A percentile compares a stretch with the other conserved stretches of the same genome.
These are phyloP conservation scores for Hypocryptadius cinnamomeus DNA, from an alignment of 2,113 vertebrate genomes.

Conservation along the genomic window DNA sequence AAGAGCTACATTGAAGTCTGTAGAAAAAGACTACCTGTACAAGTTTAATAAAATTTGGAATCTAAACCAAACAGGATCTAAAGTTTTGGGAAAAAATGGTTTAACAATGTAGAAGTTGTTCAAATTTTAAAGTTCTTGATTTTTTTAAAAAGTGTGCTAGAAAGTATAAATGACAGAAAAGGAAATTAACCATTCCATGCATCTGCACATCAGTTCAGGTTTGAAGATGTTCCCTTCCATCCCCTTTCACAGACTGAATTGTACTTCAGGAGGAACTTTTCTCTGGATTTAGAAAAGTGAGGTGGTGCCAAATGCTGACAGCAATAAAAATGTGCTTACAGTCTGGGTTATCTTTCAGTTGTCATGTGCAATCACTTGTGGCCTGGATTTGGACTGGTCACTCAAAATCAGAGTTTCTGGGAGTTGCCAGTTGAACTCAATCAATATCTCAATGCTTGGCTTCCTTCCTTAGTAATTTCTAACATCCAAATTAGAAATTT, in stretches of 20 bases:
- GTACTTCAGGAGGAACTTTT: not conserved
- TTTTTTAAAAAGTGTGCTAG: not conserved
- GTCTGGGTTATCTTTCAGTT: not conserved
- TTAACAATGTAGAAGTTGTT: not conserved
- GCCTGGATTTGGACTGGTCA: not conserved
- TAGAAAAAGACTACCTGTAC: not conserved
- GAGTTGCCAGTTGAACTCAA: not conserved
- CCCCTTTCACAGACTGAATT: not conserved
- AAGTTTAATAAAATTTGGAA: not conserved
- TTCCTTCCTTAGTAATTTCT: not conserved
- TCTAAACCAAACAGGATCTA: not conserved
- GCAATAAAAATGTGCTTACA: not conserved
- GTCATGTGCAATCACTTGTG: not conserved
- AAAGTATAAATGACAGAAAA: not conserved
- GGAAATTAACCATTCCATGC: not conserved
- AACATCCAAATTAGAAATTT: not conserved
- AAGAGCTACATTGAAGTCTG: not conserved
- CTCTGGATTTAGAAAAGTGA: not conserved
- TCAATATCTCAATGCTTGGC: not conserved
- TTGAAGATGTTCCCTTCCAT: not conserved
- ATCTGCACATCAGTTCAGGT: not conserved
- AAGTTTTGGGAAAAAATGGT: not conserved
- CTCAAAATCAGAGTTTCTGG: not conserved
- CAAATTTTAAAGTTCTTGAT: not conserved
- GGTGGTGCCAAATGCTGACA: not conserved